Percentiles rank a stretch among this genome's conserved stretches.
Conservation (phyloP, 2,888 invertebrate genomes). For the Ichneumoninae sp. region DNA sequence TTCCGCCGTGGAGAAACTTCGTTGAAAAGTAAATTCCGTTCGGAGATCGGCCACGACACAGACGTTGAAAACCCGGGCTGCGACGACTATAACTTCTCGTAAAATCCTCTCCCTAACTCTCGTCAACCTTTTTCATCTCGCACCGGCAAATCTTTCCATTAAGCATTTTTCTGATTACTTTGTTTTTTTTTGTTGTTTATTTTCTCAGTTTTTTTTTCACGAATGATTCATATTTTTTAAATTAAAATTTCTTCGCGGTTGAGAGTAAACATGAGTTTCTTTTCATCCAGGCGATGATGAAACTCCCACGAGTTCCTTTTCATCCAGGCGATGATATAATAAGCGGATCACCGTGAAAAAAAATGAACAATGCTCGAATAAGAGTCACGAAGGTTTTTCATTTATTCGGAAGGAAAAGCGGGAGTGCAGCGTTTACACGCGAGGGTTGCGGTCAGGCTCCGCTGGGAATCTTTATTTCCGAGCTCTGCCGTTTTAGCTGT, state of each 20-base stretch:
- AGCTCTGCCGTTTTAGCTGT: slow-evolving; percentile 1
- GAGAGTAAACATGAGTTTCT: no score
- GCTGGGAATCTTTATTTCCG: slow-evolving; percentile 23
- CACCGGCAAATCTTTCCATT: slow-evolving; percentile 1
- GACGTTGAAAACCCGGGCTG: background rate
- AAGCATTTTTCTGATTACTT: slow-evolving; percentile 7
- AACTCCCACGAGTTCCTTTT: no score
- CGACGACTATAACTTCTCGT: background rate
- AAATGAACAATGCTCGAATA: background rate
- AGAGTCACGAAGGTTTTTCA: background rate
- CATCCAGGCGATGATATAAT: background rate
- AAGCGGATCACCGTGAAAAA: slow-evolving; percentile 9
- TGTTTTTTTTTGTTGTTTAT: background rate
- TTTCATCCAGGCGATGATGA: no score
- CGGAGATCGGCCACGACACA: slow-evolving; percentile 6
- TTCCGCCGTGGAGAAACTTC: background rate
- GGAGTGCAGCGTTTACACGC: slow-evolving; percentile 11
- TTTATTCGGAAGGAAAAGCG: slow-evolving; percentile 3
- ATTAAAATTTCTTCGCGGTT: no score
- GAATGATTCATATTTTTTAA: background rate
- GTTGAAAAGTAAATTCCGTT: slow-evolving; percentile 37
- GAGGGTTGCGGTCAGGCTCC: slow-evolving; percentile 12
- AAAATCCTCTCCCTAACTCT: background rate
- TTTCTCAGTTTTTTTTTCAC: background rate
- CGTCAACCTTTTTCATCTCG: slow-evolving; percentile 21